Percentiles rank a stretch among this genome's conserved stretches.
Evolutionary conservation across 2,113 vertebrate species (phyloP).

Genomic region (Cyanoramphus novaezelandiae): DNA sequence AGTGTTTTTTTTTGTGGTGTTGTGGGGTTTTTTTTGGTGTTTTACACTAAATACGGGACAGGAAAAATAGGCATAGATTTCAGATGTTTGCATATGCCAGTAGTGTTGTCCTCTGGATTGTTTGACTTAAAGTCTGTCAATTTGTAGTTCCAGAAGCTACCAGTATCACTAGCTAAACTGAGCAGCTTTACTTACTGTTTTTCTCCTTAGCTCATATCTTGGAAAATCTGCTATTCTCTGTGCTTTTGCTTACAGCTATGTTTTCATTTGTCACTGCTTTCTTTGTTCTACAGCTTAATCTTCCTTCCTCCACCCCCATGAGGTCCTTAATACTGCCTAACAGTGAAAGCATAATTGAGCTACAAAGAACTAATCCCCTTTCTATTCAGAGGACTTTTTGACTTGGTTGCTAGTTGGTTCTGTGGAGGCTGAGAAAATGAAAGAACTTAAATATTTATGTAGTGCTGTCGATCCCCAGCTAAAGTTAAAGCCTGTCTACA

Average conservation of each 20-base stretch:
- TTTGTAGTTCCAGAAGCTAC: neutral
- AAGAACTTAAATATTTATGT: neutral
- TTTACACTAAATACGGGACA: neutral
- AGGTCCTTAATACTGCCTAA: neutral
- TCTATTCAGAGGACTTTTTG: neutral
- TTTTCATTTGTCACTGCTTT: neutral
- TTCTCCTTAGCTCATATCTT: neutral
- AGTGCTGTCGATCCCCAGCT: neutral
- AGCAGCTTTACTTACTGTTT: neutral
- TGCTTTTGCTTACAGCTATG: neutral
- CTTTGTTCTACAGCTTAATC: conserved; percentile 28
- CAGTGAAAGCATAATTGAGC: neutral
- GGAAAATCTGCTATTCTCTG: neutral
- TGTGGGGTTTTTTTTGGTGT: neutral
- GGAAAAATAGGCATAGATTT: neutral
- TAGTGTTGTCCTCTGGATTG: neutral
- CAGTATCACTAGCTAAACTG: neutral
- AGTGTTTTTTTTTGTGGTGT: neutral
- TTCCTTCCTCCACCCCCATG: neutral
- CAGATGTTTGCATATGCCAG: neutral
- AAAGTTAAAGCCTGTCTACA: neutral
- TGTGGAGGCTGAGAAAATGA: neutral
- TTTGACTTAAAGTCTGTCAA: neutral
- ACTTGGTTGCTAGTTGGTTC: neutral
- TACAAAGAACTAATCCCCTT: neutral